Evolutionary conservation across 1,140 invertebrate species (phyloP).

Genomic region (Brachionus rubens): DNA sequence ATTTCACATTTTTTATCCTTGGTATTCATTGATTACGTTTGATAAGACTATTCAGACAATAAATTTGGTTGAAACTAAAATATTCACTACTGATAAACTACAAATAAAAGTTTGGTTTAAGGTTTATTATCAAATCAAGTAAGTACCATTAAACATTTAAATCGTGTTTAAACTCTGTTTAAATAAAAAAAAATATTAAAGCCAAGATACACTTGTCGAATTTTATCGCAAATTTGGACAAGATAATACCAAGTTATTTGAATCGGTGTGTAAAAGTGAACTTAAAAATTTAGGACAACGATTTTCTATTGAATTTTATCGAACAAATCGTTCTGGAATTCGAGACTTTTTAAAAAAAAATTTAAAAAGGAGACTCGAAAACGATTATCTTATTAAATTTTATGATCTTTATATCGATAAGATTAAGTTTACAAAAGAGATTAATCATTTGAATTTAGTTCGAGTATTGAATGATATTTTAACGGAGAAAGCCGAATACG

Average conservation of each 20-base stretch:
- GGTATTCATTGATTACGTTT: conserved; percentile 9
- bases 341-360: not conserved
- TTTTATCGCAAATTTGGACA: conserved; percentile 24
- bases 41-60: conserved; percentile 4
- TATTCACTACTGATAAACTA: conserved; percentile 33
- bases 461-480: not conserved
- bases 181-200: not conserved
- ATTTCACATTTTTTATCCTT: conserved; percentile 14
- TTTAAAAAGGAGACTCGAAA: not conserved
- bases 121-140: conserved; percentile 28
- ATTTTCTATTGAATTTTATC: conserved; percentile 29
- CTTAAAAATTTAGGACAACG: not conserved
- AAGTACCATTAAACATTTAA: not conserved
- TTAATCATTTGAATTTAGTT: not conserved
- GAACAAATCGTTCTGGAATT: not conserved
- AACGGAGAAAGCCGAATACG: conserved; percentile 3
- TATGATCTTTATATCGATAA: conserved; percentile 13
- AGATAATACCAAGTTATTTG: not conserved
- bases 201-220: not conserved
- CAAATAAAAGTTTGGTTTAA: conserved; percentile 1
- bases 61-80: not conserved
- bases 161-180: not conserved
- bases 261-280: not conserved
- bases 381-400: conserved; percentile 10
- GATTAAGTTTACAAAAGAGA: conserved; percentile 27